These are phyloP conservation scores for Jaculus jaculus DNA, from an alignment of 2,113 vertebrate genomes.

Conservation along the genomic window DNA sequence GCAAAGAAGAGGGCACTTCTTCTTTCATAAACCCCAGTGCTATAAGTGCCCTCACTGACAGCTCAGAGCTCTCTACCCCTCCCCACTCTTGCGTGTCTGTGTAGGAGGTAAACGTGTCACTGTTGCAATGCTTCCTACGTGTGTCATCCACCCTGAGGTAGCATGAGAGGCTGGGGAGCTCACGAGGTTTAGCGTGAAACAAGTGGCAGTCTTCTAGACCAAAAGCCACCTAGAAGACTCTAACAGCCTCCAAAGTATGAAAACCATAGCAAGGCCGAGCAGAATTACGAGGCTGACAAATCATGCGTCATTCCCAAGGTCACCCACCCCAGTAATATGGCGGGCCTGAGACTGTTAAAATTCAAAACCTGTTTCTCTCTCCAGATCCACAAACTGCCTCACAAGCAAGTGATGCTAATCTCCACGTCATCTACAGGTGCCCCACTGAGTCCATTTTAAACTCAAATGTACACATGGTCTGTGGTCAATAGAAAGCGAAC, in stretches of 20 bases:
- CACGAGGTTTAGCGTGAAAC: not conserved
- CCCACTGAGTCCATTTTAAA: not conserved
- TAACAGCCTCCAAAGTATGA: not conserved
- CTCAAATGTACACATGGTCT: not conserved
- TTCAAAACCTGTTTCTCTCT: not conserved
- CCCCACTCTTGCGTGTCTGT: not conserved
- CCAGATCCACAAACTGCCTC: not conserved
- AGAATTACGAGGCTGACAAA: not conserved
- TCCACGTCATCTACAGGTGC: not conserved
- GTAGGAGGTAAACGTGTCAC: not conserved
- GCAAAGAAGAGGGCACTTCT: not conserved
- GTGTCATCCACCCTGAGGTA: not conserved
- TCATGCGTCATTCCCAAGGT: not conserved
- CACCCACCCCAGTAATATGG: not conserved
- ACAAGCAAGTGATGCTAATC: not conserved
- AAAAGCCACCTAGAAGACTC: not conserved
- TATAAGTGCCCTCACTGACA: accelerated
- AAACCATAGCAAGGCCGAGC: not conserved
- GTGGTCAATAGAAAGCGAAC: not conserved
- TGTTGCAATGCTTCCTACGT: not conserved
- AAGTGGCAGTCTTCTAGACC: not conserved
- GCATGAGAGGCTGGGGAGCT: not conserved
- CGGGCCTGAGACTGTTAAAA: not conserved
- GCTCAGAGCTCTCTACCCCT: not conserved
- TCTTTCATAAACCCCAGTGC: not conserved